Conservation (phyloP, 2,888 invertebrate genomes). For the Hypselothyrea guttata region DNA sequence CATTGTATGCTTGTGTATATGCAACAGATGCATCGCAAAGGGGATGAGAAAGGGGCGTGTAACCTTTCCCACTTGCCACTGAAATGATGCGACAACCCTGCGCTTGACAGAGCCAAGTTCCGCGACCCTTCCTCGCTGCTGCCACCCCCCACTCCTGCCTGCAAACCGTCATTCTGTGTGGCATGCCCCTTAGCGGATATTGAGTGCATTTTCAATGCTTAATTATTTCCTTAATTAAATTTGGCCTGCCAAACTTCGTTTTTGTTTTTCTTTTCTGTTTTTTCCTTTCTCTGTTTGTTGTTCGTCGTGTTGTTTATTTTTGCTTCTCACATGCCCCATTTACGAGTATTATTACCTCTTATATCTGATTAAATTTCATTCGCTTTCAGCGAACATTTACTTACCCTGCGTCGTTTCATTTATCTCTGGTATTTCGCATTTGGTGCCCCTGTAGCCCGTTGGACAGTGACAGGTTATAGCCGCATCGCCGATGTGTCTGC, state of each 20-base stretch:
- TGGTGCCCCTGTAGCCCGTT: slow-evolving; percentile 86
- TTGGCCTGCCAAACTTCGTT: slow-evolving; percentile 31
- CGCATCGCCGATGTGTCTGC: slow-evolving; percentile 89
- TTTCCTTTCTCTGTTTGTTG: slow-evolving; percentile 1
- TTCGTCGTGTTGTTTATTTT: background rate
- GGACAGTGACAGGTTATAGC: slow-evolving; percentile 89
- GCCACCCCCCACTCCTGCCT: background rate
- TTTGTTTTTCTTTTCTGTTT: slow-evolving; percentile 9
- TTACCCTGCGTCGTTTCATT: slow-evolving; percentile 80
- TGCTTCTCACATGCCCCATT: slow-evolving; percentile 28
- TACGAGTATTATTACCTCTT: slow-evolving; percentile 38
- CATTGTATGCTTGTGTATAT: slow-evolving; percentile 1
- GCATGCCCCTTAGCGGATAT: slow-evolving; percentile 36
- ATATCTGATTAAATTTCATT: slow-evolving; percentile 32
- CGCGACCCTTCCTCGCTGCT: background rate
- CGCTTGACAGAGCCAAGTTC: slow-evolving; percentile 17
- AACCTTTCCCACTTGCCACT: slow-evolving; percentile 40
- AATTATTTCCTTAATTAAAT: slow-evolving; percentile 79
- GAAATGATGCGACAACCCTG: slow-evolving; percentile 44
- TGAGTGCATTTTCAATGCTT: slow-evolving; percentile 70
- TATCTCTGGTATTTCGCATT: slow-evolving; percentile 86
- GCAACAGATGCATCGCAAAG: slow-evolving; percentile 4
- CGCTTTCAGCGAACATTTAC: slow-evolving; percentile 40
- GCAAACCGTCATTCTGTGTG: slow-evolving; percentile 15
- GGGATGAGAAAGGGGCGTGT: slow-evolving; percentile 6